Evolutionary conservation across 1,140 invertebrate genomes (phyloP), one percentile per base, ranked within the genome.

Genomic region (Saxidomus purpurata): DNA sequence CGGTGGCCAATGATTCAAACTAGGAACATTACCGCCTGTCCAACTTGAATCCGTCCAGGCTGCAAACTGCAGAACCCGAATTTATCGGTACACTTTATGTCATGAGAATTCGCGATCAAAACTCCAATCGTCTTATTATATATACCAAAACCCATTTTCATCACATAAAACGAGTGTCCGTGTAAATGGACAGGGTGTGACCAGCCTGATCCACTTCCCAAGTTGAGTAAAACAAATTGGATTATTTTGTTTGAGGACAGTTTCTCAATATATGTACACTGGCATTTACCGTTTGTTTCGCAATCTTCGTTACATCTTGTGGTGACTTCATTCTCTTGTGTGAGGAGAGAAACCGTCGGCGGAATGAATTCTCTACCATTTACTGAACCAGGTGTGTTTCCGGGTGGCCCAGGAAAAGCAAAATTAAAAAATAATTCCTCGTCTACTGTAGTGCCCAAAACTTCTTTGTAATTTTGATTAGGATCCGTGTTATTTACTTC

Each of bases 1-100:
- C 40, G 97, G 96, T n/a, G 97, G 97, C 91, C 97, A 96, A 0
- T 96, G 94, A 22, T 84, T 90, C 19, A 90, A 31, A 43, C 36
- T 79, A 0, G 90, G 85, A 22, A 92, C 31, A 31, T 82, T 91
- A 8, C 89, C 87, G 11, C 55, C 67, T 13, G 25, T 38, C 93
- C 93, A 93, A 4, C 79, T 77, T 0, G 67, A 0, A 47, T 93
- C 67, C 0, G 61, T 63, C 93, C 93, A 93, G 25, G n/a, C 43
- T 11, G 81, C 81, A 31, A 40, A 77, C 92, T 93, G 80, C 93
- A 94, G 74, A 82, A 95, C 19, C 82, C 87, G n/a, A 91, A 76
- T 38, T n/a, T 94, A 22, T 96, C 95, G 96, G 92, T 97, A 97
- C 92, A 94, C 31, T 87, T 36, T 13, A 94, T 92, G 61, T 94